phyloP scores from a whole-genome alignment of 2,888 invertebrate genomes.

The Catocala fraxini region DNA sequence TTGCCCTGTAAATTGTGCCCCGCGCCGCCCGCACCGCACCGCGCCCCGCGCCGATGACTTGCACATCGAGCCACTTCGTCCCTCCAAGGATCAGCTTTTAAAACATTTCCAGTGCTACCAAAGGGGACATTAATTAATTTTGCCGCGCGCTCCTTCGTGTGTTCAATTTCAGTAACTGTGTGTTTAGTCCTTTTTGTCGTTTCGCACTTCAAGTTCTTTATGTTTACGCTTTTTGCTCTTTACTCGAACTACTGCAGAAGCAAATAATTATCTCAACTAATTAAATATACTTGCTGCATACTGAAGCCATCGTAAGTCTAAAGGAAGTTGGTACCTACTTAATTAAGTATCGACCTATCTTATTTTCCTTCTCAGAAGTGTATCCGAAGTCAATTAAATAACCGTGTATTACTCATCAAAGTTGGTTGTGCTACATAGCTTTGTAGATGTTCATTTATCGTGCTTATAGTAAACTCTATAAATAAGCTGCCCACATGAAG shows the following conservation, averaged over 20 bases:
- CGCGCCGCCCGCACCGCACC: conserved; percentile 52
- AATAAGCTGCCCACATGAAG: conserved; percentile 50
- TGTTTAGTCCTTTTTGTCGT: conserved; percentile 61
- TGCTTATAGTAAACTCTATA: conserved; percentile 31
- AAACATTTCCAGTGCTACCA: conserved; percentile 71
- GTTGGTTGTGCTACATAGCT: conserved; percentile 22
- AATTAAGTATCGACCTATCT: background rate
- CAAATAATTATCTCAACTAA: too few species aligned
- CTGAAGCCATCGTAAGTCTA: too few species aligned
- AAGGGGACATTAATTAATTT: conserved; percentile 84
- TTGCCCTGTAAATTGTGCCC: conserved; percentile 75
- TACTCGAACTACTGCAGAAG: too few species aligned
- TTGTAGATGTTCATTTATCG: conserved; percentile 17
- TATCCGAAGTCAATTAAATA: conserved; percentile 11
- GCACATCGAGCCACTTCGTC: conserved; percentile 63
- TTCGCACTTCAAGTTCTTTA: conserved; percentile 34
- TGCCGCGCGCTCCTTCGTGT: conserved; percentile 68
- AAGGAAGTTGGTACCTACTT: too few species aligned
- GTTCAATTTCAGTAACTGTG: conserved; percentile 72
- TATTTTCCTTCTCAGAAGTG: conserved; percentile 11
- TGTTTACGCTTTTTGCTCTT: conserved; percentile 1
- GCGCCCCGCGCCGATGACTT: conserved; percentile 73
- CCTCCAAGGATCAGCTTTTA: conserved; percentile 69
- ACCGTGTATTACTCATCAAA: conserved; percentile 35
- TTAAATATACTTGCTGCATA: too few species aligned